Conservation (phyloP, 2,888 invertebrate genomes). For the Pogonocherus hispidulus region DNA sequence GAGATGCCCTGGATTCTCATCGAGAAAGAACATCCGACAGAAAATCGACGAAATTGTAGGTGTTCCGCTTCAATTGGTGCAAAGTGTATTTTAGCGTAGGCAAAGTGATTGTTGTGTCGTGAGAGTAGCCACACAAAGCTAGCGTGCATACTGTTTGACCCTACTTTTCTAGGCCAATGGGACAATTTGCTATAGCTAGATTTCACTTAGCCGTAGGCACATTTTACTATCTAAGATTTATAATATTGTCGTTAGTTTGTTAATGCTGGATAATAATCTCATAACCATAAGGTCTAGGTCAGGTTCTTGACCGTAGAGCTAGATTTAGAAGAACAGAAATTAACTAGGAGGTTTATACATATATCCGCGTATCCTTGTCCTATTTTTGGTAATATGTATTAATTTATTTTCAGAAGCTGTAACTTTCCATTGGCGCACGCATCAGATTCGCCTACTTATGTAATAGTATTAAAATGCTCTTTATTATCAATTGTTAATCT, state of each 20-base stretch:
- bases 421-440: slow-evolving; percentile 5
- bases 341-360: slow-evolving; percentile 11
- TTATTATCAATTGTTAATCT: no score
- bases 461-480: no score
- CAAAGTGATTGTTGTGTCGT: slow-evolving; percentile 29
- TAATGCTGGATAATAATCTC: slow-evolving; percentile 39
- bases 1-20: no score
- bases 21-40: no score
- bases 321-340: slow-evolving; percentile 26
- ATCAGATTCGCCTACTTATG: not conserved
- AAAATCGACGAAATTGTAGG: no score
- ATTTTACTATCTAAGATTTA: slow-evolving; percentile 58
- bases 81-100: slow-evolving; percentile 19
- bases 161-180: slow-evolving; percentile 60
- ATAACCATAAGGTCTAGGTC: slow-evolving; percentile 54
- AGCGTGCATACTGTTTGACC: slow-evolving; percentile 53
- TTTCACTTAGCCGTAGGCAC: slow-evolving; percentile 58
- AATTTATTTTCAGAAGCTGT: slow-evolving; percentile 6
- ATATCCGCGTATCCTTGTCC: slow-evolving; percentile 28
- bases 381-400: slow-evolving; percentile 18
- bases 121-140: slow-evolving; percentile 26
- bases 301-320: slow-evolving; percentile 45
- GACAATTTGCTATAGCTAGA: slow-evolving; percentile 60
- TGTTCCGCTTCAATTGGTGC: not conserved
- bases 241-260: slow-evolving; percentile 46